Percentiles rank a stretch among this genome's conserved stretches.
Conservation (phyloP, 2,888 invertebrate genomes). For the Morpho helenor region DNA sequence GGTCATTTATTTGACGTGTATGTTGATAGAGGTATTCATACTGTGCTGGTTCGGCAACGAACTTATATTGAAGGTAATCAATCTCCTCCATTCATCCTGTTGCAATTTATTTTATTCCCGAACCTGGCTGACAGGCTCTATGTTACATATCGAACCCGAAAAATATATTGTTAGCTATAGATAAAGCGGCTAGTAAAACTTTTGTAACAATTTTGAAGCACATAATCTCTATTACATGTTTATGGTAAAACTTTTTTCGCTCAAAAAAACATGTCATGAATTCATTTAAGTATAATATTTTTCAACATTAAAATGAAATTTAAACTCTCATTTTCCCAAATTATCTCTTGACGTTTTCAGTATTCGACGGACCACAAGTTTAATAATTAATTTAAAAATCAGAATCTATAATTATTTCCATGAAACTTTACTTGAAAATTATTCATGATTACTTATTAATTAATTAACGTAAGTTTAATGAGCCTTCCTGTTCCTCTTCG, state of each 20-base stretch:
- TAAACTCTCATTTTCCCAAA: no score
- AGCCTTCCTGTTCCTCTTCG: no score
- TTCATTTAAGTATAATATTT: no score
- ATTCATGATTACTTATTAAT: no score
- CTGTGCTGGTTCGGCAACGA: constrained; percentile 74
- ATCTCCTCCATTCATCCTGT: constrained; percentile 9
- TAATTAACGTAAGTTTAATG: no score
- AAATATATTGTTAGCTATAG: constrained; percentile 1
- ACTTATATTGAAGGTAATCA: constrained; percentile 65
- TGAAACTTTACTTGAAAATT: no score
- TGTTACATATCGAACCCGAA: constrained; percentile 7
- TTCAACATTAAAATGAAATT: no score
- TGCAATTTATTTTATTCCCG: constrained; percentile 14
- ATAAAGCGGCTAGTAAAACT: background rate
- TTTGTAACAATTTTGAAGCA: background rate
- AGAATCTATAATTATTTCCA: no score
- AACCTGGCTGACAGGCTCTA: constrained; percentile 12
- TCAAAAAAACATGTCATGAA: no score
- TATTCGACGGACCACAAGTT: no score
- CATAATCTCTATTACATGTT: background rate
- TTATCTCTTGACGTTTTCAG: no score
- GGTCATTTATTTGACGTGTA: constrained; percentile 70
- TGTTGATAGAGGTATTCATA: constrained; percentile 73
- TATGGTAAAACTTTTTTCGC: background rate
- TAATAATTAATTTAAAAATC: no score